Conservation (phyloP, 2,113 vertebrate genomes). For the Panurus biarmicus region DNA sequence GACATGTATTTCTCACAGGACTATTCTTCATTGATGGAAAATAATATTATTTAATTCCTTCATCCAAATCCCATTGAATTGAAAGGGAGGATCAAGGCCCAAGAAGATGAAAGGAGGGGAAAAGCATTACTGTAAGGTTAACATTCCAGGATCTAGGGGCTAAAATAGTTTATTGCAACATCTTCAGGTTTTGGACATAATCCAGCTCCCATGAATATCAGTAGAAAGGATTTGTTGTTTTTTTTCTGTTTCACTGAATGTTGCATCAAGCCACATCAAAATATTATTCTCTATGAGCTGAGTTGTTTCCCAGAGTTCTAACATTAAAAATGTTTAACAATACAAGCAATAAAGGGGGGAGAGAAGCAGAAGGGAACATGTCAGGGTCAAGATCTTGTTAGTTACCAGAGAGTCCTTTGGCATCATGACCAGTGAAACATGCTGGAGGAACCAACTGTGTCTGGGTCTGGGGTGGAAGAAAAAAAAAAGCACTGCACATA, state of each 20-base stretch:
- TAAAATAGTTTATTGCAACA: conserved; percentile 22
- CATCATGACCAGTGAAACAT: background rate
- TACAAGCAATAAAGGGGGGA: background rate
- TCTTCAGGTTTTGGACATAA: background rate
- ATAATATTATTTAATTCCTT: conserved; percentile 32
- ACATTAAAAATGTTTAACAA: background rate
- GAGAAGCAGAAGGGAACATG: background rate
- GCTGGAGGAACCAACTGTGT: background rate
- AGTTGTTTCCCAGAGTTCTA: background rate
- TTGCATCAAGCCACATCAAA: background rate
- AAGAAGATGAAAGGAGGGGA: conserved; percentile 7
- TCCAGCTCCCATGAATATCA: background rate
- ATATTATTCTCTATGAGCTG: background rate
- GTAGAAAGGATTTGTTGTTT: background rate
- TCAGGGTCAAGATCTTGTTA: background rate
- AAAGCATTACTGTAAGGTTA: conserved; percentile 3
- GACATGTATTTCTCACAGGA: conserved; percentile 35
- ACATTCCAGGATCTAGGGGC: conserved; percentile 18
- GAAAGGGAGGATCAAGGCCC: conserved; percentile 38
- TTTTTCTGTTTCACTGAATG: background rate
- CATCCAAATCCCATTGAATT: conserved; percentile 15
- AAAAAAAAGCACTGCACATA: background rate
- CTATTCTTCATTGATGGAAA: conserved; percentile 26
- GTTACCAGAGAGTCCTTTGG: background rate
- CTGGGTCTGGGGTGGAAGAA: background rate